phyloP scores from a whole-genome alignment of 2,888 invertebrate genomes.

The Eubasilissa splendida region DNA sequence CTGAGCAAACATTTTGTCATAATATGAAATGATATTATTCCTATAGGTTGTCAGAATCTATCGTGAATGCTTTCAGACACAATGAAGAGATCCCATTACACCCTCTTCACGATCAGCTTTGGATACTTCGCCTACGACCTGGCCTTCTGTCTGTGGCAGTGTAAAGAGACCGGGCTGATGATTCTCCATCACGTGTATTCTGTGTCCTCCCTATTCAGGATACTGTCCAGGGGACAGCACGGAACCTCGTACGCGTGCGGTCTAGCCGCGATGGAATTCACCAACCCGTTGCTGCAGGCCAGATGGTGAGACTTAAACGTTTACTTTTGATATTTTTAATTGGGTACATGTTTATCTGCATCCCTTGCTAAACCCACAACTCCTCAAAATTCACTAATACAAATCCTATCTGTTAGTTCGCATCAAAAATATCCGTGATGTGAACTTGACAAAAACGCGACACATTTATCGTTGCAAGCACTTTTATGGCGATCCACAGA shows the following conservation, averaged over 20 bases:
- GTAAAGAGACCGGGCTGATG: slow-evolving; percentile 70
- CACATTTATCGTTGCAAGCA: no score
- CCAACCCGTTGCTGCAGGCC: slow-evolving; percentile 76
- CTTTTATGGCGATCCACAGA: no score
- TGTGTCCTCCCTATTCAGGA: slow-evolving; percentile 69
- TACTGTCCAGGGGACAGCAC: slow-evolving; percentile 69
- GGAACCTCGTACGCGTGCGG: slow-evolving; percentile 73
- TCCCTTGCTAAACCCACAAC: no score
- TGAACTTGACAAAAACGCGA: no score
- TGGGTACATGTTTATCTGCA: no score
- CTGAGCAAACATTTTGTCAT: no score
- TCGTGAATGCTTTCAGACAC: slow-evolving; percentile 62
- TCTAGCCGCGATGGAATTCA: slow-evolving; percentile 74
- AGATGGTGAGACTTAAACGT: slow-evolving; percentile 71
- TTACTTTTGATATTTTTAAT: neutral
- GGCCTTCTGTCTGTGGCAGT: slow-evolving; percentile 73
- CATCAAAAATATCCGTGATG: no score
- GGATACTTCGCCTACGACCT: slow-evolving; percentile 78
- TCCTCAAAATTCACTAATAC: no score
- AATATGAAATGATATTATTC: no score
- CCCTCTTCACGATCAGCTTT: slow-evolving; percentile 73
- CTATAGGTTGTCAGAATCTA: no score
- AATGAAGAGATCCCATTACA: slow-evolving; percentile 64
- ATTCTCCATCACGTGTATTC: slow-evolving; percentile 73
- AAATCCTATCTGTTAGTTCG: no score